Evolutionary conservation across 2,113 vertebrate genomes (phyloP).

Genomic region (Nycticorax nycticorax): DNA sequence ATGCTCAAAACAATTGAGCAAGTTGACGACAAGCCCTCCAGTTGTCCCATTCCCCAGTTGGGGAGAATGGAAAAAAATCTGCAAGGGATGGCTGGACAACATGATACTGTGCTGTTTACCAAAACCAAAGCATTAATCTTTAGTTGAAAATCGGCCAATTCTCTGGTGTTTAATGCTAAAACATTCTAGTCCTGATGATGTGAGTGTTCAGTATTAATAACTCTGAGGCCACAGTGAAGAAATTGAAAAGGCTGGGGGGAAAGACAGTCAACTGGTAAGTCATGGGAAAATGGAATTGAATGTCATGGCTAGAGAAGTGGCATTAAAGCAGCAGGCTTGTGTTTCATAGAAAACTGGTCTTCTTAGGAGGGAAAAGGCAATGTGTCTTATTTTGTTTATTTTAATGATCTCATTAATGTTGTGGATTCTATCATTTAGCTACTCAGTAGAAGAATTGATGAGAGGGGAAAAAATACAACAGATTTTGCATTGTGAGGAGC

Average conservation of each 20-base stretch:
- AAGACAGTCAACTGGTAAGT: not conserved
- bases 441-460: not conserved
- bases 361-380: not conserved
- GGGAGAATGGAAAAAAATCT: not conserved
- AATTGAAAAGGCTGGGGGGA: not conserved
- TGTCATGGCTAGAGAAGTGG: not conserved
- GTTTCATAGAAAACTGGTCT: not conserved
- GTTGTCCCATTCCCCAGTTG: not conserved
- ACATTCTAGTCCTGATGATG: not conserved
- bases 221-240: not conserved
- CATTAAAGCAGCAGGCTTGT: not conserved
- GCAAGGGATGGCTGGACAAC: not conserved
- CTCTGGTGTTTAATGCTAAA: not conserved
- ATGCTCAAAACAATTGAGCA: not conserved
- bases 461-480: not conserved
- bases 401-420: not conserved
- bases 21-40: not conserved
- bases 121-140: not conserved
- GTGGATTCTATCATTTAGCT: not conserved
- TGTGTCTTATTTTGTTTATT: not conserved
- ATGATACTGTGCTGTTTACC: not conserved
- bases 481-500: not conserved
- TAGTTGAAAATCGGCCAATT: not conserved
- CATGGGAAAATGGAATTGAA: not conserved
- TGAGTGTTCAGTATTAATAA: not conserved